Conservation (phyloP, 2,888 invertebrate genomes). For the Myopa tessellatipennis region DNA sequence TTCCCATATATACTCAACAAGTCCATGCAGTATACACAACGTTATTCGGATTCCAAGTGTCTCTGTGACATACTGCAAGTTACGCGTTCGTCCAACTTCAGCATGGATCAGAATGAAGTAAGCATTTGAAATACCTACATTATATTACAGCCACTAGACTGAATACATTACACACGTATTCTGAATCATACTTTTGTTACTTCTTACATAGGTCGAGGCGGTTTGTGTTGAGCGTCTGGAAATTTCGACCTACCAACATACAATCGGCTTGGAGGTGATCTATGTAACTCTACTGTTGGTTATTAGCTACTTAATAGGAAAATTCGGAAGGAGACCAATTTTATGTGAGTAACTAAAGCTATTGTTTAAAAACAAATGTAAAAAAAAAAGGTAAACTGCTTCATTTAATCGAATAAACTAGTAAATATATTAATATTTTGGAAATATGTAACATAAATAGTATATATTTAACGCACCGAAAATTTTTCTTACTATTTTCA, state of each 20-base stretch:
- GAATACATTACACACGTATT: background rate
- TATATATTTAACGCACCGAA: background rate
- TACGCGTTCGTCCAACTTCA: constrained; percentile 47
- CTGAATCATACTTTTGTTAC: background rate
- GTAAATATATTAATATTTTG: background rate
- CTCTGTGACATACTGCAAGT: constrained; percentile 57
- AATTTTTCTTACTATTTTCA: constrained; percentile 37
- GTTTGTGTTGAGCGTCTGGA: constrained; percentile 53
- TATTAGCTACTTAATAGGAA: constrained; percentile 52
- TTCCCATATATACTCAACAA: constrained; percentile 63
- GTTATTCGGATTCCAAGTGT: constrained; percentile 50
- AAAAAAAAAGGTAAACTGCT: too few species aligned
- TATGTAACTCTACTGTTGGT: constrained; percentile 52
- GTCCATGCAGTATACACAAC: constrained; percentile 53
- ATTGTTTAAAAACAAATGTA: too few species aligned
- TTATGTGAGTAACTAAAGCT: constrained; percentile 49
- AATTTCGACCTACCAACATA: constrained; percentile 56
- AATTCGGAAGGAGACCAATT: constrained; percentile 52
- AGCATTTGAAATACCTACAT: background rate
- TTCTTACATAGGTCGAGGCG: constrained; percentile 31
- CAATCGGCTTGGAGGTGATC: constrained; percentile 55
- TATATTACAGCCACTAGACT: background rate
- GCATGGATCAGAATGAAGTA: constrained; percentile 33
- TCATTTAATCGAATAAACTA: background rate
- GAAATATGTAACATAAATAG: background rate